phyloP scores from a whole-genome alignment of 2,113 vertebrate genomes.

The Clarias gariepinus region DNA sequence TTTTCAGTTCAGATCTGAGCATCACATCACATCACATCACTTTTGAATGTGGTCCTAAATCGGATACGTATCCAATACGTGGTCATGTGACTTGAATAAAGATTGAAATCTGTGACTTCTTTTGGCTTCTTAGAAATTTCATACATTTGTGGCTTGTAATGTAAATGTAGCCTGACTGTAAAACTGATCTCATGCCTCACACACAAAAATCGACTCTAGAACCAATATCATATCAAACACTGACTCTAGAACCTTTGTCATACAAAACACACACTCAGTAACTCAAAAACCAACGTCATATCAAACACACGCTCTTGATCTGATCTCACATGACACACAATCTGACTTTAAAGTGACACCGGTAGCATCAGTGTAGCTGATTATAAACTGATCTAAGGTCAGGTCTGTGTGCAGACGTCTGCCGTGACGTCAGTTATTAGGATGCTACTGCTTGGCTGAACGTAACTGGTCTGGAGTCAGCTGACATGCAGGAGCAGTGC shows the following conservation, averaged over 20 bases:
- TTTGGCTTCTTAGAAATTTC: too few species aligned
- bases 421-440: background rate
- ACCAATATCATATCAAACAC: background rate
- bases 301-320: background rate
- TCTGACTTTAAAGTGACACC: background rate
- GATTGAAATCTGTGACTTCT: too few species aligned
- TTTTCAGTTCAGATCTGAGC: too few species aligned
- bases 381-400: background rate
- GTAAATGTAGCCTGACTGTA: too few species aligned
- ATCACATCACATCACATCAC: too few species aligned
- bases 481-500: background rate
- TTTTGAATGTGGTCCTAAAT: too few species aligned
- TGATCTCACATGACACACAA: background rate
- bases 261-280: background rate
- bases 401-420: background rate
- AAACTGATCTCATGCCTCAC: background rate
- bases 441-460: background rate
- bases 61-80: too few species aligned
- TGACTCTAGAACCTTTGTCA: background rate
- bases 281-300: background rate
- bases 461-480: background rate
- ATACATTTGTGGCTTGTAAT: too few species aligned
- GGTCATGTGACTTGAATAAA: too few species aligned
- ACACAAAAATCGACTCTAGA: background rate
- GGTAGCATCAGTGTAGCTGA: background rate